Base-by-base conservation (phyloP, 2,888 invertebrate species). In the Sarcophaga subvicina region DNA sequence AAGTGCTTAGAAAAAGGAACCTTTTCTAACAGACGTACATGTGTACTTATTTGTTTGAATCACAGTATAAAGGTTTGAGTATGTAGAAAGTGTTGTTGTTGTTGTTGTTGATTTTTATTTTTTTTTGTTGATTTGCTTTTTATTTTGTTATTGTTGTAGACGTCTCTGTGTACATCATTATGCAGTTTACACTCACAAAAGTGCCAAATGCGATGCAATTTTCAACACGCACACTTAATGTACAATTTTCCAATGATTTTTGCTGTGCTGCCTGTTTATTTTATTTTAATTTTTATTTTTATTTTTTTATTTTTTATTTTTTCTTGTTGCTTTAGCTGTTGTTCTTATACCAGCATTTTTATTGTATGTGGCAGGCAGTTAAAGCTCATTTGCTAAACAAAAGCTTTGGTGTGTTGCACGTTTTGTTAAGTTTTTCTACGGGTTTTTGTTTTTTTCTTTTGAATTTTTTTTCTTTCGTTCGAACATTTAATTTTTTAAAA, bases 151-250 rank as follows among this genome's bases (percentile, higher is more conserved):
- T 37, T 37, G 62, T 72, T 62, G 70, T 60, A 45, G 67, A 67
- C 14, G 70, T 81, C 45, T 81, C 54, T 71, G 59, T 62, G 76
- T 76, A 83, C 77, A 79, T 86, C 75, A 86, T 81, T 81, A 84
- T 87, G 78, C 84, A 79, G 84, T 81, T 87, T 87, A 69, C 87
- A 87, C 84, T 84, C 87, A 80, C 83, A 84, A 82, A 83, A 88
- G 86, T 86, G 83, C 80, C 86, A 83, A 85, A 83, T 85, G 83
- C 70, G 69, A 83, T 85, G 85, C 87, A 88, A 87, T 88, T 88
- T 88, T 80, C 82, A 82, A 82, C 87, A 88, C 88, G 88, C 88
- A 88, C 84, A 78, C 71, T 76, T 80, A 84, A 80, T 76, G 70
- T 27, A 75, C 76, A 84, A 54, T 78, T 78, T 83, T 83, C 27